Base-by-base conservation (phyloP, 2,888 invertebrate genomes). In the Mellilla xanthometata region DNA sequence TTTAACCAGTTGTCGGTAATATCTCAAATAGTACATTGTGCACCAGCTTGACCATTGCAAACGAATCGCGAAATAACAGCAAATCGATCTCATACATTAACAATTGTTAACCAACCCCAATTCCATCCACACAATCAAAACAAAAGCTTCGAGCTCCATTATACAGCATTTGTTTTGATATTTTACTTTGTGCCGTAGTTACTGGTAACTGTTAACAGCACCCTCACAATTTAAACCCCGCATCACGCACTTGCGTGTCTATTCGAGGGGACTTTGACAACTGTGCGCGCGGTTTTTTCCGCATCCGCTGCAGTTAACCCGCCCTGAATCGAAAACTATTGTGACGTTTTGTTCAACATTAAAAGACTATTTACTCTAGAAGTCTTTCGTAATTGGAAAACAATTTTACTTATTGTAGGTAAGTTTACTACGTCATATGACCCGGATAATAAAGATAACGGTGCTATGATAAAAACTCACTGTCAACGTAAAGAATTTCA, bases 261-360 rank as follows among this genome's bases (percentile, higher is more conserved):
- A 38, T 42, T 51, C 50, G 31, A 48, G 42, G 39, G 42, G 48
- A 43, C 41, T 42, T 50, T 57, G 46, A 50, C 49, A 57, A 56
- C 52, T 52, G n/a, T n/a, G 49, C 27, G 39, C 34, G 48, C 22
- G 53, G 15, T 47, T 54, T 52, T 52, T 52, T 44, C 42, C 31
- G 49, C 39, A 41, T 48, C 41, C 54, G 44, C 22, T 49, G 30
- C 48, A 68, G 77, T 76, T 81, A 76, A 78, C 76, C 76, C 69
- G 73, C 12, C 26, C 34, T 31, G 30, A 34, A 30, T 33, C 28
- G 13, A 29, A 42, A 42, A 42, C 27, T 34, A 28, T 39, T 23
- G 22, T 34, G 29, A 42, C 28, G 12, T 33, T 24, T 24, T 24
- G 15, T 19, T 3, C 6, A 7, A 24, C 2, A 7, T 7, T n/a